Percentiles rank a stretch among this genome's conserved stretches.
Conservation (phyloP, 2,888 invertebrate species). For the Pachydiplax longipennis region DNA sequence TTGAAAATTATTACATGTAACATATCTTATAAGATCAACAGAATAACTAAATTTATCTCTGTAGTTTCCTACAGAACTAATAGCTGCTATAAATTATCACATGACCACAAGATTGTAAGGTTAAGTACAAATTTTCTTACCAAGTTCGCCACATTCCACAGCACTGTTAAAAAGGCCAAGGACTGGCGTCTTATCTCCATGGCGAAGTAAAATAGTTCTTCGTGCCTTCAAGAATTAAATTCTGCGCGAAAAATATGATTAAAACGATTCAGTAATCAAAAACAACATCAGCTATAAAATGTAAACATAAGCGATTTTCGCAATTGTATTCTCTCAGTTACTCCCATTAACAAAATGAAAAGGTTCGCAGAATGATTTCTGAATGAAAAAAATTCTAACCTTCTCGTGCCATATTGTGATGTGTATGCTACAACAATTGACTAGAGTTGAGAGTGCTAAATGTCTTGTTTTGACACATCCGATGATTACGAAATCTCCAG, state of each 20-base stretch:
- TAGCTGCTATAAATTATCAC: background rate
- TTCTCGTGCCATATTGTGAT: background rate
- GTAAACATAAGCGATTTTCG: slow-evolving; percentile 12
- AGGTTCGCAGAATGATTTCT: background rate
- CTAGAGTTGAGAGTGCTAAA: background rate
- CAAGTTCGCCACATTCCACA: slow-evolving; percentile 7
- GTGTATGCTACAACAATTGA: background rate
- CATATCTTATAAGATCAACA: background rate
- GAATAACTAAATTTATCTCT: background rate
- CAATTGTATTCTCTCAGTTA: background rate
- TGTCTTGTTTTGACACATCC: slow-evolving; percentile 27
- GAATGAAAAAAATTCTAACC: background rate
- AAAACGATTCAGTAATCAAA: background rate
- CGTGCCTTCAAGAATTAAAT: background rate
- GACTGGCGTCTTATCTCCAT: slow-evolving; percentile 7
- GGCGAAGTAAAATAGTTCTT: background rate
- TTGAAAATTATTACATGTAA: background rate
- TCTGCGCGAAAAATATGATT: background rate
- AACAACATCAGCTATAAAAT: background rate
- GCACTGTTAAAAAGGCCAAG: slow-evolving; percentile 8
- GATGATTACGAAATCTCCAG: slow-evolving; percentile 31
- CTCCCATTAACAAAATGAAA: background rate
- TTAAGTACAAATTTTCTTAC: background rate
- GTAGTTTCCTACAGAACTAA: background rate
- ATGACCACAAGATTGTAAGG: background rate